phyloP scores from a whole-genome alignment of 30 jellyfish, hydroid and myxozoan genomes.

The Chrysaora quinquecirrha region DNA sequence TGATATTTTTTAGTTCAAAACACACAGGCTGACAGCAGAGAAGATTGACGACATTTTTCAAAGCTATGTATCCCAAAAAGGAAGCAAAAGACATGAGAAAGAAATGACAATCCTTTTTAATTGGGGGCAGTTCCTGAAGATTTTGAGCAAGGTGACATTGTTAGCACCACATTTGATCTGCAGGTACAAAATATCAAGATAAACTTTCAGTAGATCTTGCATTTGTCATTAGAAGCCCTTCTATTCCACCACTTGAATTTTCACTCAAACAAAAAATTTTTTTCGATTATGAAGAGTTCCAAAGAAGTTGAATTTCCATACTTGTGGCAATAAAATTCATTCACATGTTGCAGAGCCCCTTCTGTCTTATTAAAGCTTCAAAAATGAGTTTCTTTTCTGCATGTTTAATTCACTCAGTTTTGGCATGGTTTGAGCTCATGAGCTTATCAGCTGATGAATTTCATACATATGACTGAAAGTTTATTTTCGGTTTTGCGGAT shows the following conservation, averaged over 20 bases:
- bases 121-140: constrained; percentile 30
- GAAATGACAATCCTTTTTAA: constrained; percentile 13
- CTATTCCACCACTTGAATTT: too few species aligned
- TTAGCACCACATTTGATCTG: background rate
- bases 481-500: too few species aligned
- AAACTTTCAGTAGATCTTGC: constrained; percentile 11
- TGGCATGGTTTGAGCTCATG: too few species aligned
- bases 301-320: background rate
- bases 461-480: too few species aligned
- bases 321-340: background rate
- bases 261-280: constrained; percentile 4
- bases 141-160: constrained; percentile 3
- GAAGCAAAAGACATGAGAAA: constrained; percentile 20
- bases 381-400: too few species aligned
- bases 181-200: background rate
- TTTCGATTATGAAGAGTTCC: constrained; percentile 5
- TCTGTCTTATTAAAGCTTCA: constrained; percentile 8
- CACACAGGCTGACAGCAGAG: constrained; percentile 1
- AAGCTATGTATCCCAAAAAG: background rate
- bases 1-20: background rate
- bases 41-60: background rate
- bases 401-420: too few species aligned
- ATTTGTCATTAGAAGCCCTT: background rate
- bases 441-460: too few species aligned
- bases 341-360: constrained; percentile 8